phyloP scores from a whole-genome alignment of 2,797 vertebrate species.

The Notamacropus eugenii region DNA sequence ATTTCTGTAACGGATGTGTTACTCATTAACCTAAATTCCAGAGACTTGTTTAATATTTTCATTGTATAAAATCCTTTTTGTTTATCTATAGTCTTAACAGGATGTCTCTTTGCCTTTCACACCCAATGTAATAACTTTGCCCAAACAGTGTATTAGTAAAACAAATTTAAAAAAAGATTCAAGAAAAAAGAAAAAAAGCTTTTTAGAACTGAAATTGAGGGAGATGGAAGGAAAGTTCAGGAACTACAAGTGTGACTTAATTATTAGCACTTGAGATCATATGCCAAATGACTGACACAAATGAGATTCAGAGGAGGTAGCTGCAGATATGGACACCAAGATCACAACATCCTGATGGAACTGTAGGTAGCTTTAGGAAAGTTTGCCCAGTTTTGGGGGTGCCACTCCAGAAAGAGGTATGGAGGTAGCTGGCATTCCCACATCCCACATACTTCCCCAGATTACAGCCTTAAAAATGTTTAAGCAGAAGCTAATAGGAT shows the following conservation, averaged over 20 bases:
- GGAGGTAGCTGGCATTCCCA: too few species aligned
- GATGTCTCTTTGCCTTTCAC: too few species aligned
- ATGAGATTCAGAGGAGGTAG: not conserved
- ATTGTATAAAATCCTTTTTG: not conserved
- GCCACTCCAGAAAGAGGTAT: too few species aligned
- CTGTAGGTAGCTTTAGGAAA: too few species aligned
- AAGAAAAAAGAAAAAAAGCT: not conserved
- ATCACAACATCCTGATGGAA: too few species aligned
- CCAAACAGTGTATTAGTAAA: too few species aligned
- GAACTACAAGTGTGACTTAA: not conserved
- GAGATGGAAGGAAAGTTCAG: not conserved
- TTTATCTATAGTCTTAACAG: too few species aligned
- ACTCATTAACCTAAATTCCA: not conserved
- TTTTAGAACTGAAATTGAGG: not conserved
- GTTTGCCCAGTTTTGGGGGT: too few species aligned
- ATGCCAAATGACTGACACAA: not conserved
- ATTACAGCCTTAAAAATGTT: not conserved
- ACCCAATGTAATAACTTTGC: too few species aligned
- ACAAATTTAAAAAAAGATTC: too few species aligned
- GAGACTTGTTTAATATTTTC: not conserved
- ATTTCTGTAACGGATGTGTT: not conserved
- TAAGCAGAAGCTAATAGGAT: not conserved
- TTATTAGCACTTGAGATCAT: not conserved
- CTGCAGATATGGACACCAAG: not conserved
- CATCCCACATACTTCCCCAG: not conserved